Percentiles rank a stretch among this genome's conserved stretches.
phyloP scores from a whole-genome alignment of 1,140 invertebrate species.

The Apocrypta bakeri region DNA sequence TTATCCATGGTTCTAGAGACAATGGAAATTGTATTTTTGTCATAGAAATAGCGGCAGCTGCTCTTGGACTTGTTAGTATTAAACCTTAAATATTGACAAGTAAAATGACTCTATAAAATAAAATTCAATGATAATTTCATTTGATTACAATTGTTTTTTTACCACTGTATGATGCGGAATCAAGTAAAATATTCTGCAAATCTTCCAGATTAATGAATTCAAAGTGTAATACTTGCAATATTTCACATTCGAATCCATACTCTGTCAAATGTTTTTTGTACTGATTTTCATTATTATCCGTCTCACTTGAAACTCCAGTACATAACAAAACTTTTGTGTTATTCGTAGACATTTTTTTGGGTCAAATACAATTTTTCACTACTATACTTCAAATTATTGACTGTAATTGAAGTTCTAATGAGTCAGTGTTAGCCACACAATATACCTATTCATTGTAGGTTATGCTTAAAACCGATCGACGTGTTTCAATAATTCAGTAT shows the following conservation, averaged over 20 bases:
- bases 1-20: conserved; percentile 59
- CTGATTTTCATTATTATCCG: conserved; percentile 58
- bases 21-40: conserved; percentile 50
- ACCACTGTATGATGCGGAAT: conserved; percentile 64
- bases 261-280: conserved; percentile 63
- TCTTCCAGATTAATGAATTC: conserved; percentile 63
- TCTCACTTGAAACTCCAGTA: conserved; percentile 61
- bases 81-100: conserved; percentile 59
- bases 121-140: not conserved
- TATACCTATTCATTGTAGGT: too few relatives aligned
- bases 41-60: conserved; percentile 63
- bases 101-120: conserved; percentile 16
- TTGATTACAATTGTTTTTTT: conserved; percentile 52
- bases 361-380: too few relatives aligned
- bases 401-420: not conserved
- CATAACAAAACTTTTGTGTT: conserved; percentile 64
- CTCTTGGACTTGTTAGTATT: conserved; percentile 69
- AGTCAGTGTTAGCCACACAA: too few relatives aligned
- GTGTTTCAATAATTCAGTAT: too few relatives aligned
- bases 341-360: not conserved
- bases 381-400: not conserved
- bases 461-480: too few relatives aligned
- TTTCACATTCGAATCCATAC: conserved; percentile 63
- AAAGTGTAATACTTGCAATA: conserved; percentile 65
- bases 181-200: conserved; percentile 57